These are phyloP conservation scores for Bombus waltoni DNA, from an alignment of 1,140 invertebrate genomes.

Conservation along the genomic window DNA sequence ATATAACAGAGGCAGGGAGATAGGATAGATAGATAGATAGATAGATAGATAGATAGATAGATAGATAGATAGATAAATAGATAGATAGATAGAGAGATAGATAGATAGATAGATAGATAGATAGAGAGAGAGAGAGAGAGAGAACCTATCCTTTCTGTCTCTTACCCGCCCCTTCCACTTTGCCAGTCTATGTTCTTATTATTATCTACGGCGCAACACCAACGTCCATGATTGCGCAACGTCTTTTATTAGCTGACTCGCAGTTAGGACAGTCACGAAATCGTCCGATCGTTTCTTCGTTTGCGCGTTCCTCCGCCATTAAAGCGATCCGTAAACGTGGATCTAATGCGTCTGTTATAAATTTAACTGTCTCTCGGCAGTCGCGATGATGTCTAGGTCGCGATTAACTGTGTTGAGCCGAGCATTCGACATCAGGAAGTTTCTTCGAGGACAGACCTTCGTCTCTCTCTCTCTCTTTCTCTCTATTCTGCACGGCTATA, in stretches of 20 bases:
- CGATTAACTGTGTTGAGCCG: constrained; percentile 29
- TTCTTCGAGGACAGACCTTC: neutral
- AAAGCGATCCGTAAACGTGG: constrained; percentile 53
- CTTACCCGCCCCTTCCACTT: neutral
- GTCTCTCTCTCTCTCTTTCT: neutral
- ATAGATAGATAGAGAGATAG: too few relatives aligned
- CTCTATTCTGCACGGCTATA: neutral
- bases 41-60: too few relatives aligned
- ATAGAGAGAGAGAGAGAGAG: neutral
- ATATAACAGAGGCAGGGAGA: neutral
- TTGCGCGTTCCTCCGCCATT: constrained; percentile 52
- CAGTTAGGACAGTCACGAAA: constrained; percentile 61
- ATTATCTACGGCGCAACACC: constrained; percentile 71
- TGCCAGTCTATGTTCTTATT: constrained; percentile 62
- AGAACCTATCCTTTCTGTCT: constrained; percentile 7
- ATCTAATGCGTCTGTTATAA: constrained; percentile 42
- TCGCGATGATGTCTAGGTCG: constrained; percentile 68
- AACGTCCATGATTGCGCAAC: constrained; percentile 70
- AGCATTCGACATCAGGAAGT: neutral
- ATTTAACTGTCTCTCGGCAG: constrained; percentile 48
- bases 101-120: too few relatives aligned
- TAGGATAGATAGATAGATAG: too few relatives aligned
- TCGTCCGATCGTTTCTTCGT: constrained; percentile 65
- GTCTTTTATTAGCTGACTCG: constrained; percentile 74
- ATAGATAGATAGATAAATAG: too few relatives aligned